Evolutionary conservation across 2,888 invertebrate genomes (phyloP).

Genomic region (Busseola fusca): DNA sequence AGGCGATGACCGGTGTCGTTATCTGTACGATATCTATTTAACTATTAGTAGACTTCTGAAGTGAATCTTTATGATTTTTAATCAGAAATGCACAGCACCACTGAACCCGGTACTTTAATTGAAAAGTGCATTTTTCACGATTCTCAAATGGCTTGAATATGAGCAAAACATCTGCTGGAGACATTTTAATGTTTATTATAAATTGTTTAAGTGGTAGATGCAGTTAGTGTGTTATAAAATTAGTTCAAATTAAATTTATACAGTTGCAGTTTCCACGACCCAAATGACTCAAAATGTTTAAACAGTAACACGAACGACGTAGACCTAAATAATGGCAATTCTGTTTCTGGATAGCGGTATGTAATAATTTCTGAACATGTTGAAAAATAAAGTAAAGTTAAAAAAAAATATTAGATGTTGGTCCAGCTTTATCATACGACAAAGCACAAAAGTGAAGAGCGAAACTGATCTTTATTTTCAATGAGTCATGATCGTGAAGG

Average conservation of each 20-base stretch:
- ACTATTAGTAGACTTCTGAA: not conserved
- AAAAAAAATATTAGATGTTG: too few relatives aligned
- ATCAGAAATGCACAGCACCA: constrained; percentile 1
- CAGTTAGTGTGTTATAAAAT: constrained; percentile 33
- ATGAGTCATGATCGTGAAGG: not conserved
- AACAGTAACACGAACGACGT: constrained; percentile 27
- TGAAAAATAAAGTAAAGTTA: not conserved
- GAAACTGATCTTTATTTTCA: not conserved
- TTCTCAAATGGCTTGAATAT: not conserved
- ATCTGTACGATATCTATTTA: not conserved
- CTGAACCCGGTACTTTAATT: not conserved
- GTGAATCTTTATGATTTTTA: not conserved
- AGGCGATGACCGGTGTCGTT: not conserved
- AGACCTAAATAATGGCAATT: constrained; percentile 33
- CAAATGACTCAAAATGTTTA: constrained; percentile 40
- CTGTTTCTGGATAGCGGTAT: constrained; percentile 3
- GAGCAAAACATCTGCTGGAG: constrained; percentile 1
- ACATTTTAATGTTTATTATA: constrained; percentile 10
- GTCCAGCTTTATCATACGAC: not conserved
- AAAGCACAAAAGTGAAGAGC: not conserved
- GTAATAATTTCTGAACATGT: not conserved
- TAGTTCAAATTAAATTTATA: constrained; percentile 52
- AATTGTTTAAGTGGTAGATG: constrained; percentile 7
- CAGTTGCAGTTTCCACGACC: constrained; percentile 41
- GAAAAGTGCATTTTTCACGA: not conserved